These are phyloP conservation scores for Lophura nycthemera DNA, from an alignment of 2,113 vertebrate species.

Conservation along the genomic window DNA sequence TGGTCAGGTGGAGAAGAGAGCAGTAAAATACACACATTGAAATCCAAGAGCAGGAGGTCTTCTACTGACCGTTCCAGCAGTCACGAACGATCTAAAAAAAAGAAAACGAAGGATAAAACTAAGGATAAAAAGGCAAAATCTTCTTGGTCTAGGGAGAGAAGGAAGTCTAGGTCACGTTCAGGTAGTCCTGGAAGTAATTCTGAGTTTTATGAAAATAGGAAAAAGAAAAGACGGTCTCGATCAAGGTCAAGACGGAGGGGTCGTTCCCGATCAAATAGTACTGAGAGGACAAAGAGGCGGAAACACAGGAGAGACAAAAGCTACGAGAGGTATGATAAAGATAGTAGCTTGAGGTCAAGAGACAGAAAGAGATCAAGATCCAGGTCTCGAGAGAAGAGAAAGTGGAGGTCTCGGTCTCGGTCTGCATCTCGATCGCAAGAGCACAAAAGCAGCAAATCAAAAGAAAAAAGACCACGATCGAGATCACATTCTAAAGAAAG, in stretches of 20 bases:
- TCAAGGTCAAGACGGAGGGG: conserved; percentile 69
- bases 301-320: conserved; percentile 72
- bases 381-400: conserved; percentile 77
- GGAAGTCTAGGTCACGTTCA: conserved; percentile 74
- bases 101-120: conserved; percentile 66
- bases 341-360: conserved; percentile 59
- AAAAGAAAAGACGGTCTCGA: conserved; percentile 74
- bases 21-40: conserved; percentile 48
- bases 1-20: conserved; percentile 64
- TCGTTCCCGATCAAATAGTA: conserved; percentile 79
- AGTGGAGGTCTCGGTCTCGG: conserved; percentile 61
- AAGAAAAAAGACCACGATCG: conserved; percentile 70
- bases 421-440: conserved; percentile 64
- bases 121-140: conserved; percentile 72
- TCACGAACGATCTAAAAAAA: conserved; percentile 75
- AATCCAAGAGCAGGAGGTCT: conserved; percentile 63
- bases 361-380: conserved; percentile 77
- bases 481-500: conserved; percentile 84
- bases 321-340: conserved; percentile 75
- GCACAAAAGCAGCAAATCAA: conserved; percentile 71
- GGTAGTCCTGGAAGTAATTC: conserved; percentile 78
- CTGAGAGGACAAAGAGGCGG: conserved; percentile 78
- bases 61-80: conserved; percentile 80
- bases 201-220: conserved; percentile 69
- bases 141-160: conserved; percentile 77